Percentiles rank a stretch among this genome's conserved stretches.
phyloP scores from a whole-genome alignment of 2,888 invertebrate species.

The Alentia gelatinosa region DNA sequence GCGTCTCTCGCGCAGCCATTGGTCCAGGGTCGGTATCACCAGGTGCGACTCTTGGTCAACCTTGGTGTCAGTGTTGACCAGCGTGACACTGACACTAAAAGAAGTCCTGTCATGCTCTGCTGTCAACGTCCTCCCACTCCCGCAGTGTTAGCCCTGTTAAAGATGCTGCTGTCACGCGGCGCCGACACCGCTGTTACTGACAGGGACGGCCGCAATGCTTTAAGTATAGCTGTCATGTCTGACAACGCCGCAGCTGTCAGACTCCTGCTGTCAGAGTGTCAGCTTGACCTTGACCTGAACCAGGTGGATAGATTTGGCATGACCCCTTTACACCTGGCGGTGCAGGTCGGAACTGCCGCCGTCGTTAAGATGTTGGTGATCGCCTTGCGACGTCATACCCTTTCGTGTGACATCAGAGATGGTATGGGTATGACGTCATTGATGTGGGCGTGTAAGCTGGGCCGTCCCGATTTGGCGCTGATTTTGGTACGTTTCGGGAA shows the following conservation, averaged over 20 bases:
- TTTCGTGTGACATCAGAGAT: background rate
- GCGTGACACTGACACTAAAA: background rate
- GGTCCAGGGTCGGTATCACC: background rate
- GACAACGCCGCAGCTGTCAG: background rate
- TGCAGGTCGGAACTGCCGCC: background rate
- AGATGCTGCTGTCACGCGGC: conserved; percentile 24
- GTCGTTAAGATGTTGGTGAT: background rate
- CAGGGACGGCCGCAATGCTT: conserved; percentile 20
- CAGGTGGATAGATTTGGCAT: background rate
- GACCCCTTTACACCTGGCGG: conserved; percentile 19
- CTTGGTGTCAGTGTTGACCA: conserved; percentile 21
- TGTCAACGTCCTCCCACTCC: background rate
- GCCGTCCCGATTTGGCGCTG: background rate
- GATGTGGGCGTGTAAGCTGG: conserved; percentile 1
- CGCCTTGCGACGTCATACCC: background rate
- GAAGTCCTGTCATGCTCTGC: conserved; percentile 12
- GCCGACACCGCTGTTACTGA: conserved; percentile 11
- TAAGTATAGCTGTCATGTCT: background rate
- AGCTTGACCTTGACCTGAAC: background rate
- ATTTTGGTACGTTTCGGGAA: background rate
- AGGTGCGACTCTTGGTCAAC: conserved; percentile 31
- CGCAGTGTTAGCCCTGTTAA: background rate
- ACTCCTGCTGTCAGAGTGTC: background rate
- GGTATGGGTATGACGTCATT: background rate
- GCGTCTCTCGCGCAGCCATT: conserved; percentile 1